Percentiles rank a stretch among this genome's conserved stretches.
Conservation (phyloP, 2,888 invertebrate species). For the Ptychoptera albimana region DNA sequence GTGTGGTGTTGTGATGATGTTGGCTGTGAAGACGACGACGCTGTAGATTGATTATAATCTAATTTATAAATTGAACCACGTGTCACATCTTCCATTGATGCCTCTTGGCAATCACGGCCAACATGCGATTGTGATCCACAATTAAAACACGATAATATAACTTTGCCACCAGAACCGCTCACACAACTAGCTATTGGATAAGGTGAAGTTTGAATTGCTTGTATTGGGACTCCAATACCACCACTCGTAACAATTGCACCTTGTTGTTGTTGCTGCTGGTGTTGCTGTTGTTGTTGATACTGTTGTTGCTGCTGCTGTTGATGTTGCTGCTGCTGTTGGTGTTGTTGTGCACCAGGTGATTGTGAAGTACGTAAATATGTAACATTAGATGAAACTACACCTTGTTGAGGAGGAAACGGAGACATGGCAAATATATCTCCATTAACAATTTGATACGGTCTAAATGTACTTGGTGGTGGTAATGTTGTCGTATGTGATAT, state of each 20-base stretch:
- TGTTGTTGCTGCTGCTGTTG: constrained; percentile 9
- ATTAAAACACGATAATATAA: constrained; percentile 64
- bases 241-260: constrained; percentile 13
- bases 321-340: constrained; percentile 16
- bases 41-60: constrained; percentile 36
- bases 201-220: constrained; percentile 17
- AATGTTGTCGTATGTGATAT: constrained; percentile 20
- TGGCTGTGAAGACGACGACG: constrained; percentile 7
- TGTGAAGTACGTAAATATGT: no score
- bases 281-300: constrained; percentile 17
- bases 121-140: constrained; percentile 75
- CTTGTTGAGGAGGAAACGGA: no score
- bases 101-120: constrained; percentile 77
- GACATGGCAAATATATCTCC: constrained; percentile 30
- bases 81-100: constrained; percentile 85
- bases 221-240: constrained; percentile 6
- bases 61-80: constrained; percentile 52
- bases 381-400: no score
- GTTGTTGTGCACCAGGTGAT: constrained; percentile 29
- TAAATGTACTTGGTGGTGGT: constrained; percentile 20
- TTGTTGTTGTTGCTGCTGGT: constrained; percentile 13
- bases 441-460: constrained; percentile 22
- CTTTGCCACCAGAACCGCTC: background rate
- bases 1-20: constrained; percentile 1
- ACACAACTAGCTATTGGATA: constrained; percentile 10